phyloP scores from a whole-genome alignment of 2,888 invertebrate genomes.

The Alloplasta piceator region DNA sequence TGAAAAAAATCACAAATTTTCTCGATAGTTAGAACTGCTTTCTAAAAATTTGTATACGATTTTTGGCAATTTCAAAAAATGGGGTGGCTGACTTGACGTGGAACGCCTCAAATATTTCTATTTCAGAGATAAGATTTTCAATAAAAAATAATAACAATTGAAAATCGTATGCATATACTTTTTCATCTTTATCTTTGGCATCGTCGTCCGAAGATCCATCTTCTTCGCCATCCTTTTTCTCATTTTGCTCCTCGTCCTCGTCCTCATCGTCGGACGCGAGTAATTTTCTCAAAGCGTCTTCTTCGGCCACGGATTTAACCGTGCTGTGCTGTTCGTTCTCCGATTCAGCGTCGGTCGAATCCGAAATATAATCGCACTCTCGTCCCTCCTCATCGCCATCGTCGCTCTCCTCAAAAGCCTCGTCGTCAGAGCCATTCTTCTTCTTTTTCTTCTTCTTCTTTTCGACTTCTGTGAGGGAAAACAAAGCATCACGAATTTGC shows the following conservation, averaged over 20 bases:
- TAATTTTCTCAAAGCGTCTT: constrained; percentile 93
- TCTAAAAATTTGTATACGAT: too few species aligned
- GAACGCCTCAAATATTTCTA: too few species aligned
- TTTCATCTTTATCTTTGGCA: constrained; percentile 87
- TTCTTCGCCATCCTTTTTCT: constrained; percentile 88
- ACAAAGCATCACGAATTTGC: not conserved
- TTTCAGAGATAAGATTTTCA: too few species aligned
- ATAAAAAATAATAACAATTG: not conserved
- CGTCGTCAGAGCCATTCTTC: constrained; percentile 92
- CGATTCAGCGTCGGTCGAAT: constrained; percentile 91
- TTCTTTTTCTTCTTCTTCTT: constrained; percentile 87
- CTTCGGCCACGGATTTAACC: constrained; percentile 95
- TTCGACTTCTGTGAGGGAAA: constrained; percentile 65
- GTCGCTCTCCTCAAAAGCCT: constrained; percentile 97
- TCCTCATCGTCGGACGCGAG: constrained; percentile 95
- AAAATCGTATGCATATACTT: constrained; percentile 82
- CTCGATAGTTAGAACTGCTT: too few species aligned
- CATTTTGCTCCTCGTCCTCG: constrained; percentile 92
- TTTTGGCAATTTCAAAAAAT: too few species aligned
- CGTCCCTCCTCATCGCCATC: constrained; percentile 98
- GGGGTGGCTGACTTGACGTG: too few species aligned
- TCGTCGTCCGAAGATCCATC: constrained; percentile 89
- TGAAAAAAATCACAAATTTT: too few species aligned
- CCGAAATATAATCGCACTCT: constrained; percentile 97
- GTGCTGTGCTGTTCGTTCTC: constrained; percentile 89